A percentile compares a stretch with the other conserved stretches of the same genome.
These are phyloP conservation scores for Numenius phaeopus DNA, from an alignment of 2,797 vertebrate genomes.

Conservation along the genomic window DNA sequence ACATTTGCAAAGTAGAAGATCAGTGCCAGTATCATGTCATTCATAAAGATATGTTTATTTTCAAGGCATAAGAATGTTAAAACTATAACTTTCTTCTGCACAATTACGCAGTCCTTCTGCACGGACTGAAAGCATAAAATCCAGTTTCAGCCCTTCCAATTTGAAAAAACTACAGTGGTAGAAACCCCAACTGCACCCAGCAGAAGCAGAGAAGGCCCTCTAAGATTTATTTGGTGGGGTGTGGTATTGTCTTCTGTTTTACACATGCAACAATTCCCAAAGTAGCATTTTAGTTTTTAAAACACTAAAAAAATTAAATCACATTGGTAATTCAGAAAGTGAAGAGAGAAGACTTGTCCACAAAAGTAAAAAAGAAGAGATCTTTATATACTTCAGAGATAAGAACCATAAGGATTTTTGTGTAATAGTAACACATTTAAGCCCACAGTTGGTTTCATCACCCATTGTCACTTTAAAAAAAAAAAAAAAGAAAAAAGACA, in stretches of 20 bases:
- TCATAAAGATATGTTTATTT: constrained; percentile 14
- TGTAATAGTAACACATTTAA: neutral
- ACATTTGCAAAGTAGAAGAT: neutral
- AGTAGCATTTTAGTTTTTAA: neutral
- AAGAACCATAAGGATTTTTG: neutral
- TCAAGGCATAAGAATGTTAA: neutral
- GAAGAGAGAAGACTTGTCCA: neutral
- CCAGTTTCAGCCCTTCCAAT: neutral
- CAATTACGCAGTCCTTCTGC: neutral
- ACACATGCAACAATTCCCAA: neutral
- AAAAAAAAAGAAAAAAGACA: too few relatives aligned
- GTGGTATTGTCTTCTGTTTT: neutral
- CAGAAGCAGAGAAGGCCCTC: neutral
- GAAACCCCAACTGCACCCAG: neutral
- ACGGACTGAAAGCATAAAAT: neutral
- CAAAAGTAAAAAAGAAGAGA: neutral
- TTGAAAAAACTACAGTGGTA: neutral
- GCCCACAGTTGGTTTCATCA: neutral
- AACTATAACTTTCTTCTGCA: neutral
- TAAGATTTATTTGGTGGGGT: neutral
- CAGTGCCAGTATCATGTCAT: neutral
- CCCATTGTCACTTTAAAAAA: neutral
- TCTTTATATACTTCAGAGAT: neutral
- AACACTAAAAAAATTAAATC: neutral
- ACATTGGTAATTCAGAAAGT: neutral